Conservation (phyloP, 1,140 invertebrate species). For the Ceratina calcarata region DNA sequence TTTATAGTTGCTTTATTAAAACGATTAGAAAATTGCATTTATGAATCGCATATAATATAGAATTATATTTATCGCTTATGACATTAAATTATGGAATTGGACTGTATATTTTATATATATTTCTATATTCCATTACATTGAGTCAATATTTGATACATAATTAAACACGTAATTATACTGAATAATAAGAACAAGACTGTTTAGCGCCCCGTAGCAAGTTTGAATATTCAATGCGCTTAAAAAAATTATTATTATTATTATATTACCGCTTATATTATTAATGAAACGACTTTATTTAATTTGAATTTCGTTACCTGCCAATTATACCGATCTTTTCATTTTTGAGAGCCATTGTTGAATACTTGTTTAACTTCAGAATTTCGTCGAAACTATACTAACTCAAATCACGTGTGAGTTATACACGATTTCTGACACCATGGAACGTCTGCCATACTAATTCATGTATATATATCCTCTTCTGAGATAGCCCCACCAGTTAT, state of each 20-base stretch:
- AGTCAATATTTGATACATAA: too few relatives aligned
- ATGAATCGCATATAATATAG: too few relatives aligned
- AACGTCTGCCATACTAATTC: not conserved
- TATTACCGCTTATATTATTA: not conserved
- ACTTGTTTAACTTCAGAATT: not conserved
- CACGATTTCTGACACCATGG: not conserved
- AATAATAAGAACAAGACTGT: too few relatives aligned
- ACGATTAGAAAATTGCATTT: too few relatives aligned
- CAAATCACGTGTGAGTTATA: constrained; percentile 1
- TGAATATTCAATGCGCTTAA: not conserved
- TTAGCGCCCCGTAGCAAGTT: too few relatives aligned
- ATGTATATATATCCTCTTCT: constrained; percentile 6
- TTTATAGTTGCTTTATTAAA: not conserved
- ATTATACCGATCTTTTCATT: constrained; percentile 85
- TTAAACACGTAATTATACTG: too few relatives aligned
- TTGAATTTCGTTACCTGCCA: constrained; percentile 80
- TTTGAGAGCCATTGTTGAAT: constrained; percentile 67
- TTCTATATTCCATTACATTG: too few relatives aligned
- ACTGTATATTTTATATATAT: too few relatives aligned
- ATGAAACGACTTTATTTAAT: not conserved
- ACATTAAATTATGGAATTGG: too few relatives aligned
- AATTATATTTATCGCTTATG: too few relatives aligned
- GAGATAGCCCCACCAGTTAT: constrained; percentile 32
- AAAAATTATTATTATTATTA: not conserved
- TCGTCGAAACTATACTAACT: not conserved